phyloP scores from a whole-genome alignment of 2,113 vertebrate genomes.

The Zapornia atra region DNA sequence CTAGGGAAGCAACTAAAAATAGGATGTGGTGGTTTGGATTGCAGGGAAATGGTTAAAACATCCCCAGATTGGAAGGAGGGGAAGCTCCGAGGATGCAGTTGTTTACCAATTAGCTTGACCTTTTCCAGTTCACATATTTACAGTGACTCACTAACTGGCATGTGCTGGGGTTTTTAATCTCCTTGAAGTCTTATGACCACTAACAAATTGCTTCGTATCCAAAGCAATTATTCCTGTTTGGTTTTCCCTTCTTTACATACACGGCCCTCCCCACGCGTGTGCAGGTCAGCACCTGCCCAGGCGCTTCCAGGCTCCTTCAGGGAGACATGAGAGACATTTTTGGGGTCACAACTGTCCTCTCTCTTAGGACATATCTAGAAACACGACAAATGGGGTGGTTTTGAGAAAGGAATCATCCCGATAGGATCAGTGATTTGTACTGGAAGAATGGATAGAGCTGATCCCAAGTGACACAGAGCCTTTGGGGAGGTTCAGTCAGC shows the following conservation, averaged over 20 bases:
- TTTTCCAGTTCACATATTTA: constrained; percentile 68
- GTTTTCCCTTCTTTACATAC: constrained; percentile 17
- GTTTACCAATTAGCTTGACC: constrained; percentile 72
- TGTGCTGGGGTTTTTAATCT: constrained; percentile 71
- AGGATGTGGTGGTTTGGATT: background rate
- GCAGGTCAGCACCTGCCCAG: background rate
- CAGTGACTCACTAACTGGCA: constrained; percentile 69
- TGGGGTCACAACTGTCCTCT: background rate
- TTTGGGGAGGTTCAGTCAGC: background rate
- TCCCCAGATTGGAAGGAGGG: constrained; percentile 19
- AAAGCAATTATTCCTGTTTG: constrained; percentile 45
- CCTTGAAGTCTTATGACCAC: constrained; percentile 69
- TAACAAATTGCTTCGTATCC: constrained; percentile 59
- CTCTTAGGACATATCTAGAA: background rate
- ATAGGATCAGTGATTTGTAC: background rate
- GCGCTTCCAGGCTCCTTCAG: background rate
- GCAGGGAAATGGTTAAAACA: constrained; percentile 61
- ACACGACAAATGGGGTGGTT: background rate
- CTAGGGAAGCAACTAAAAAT: constrained; percentile 52
- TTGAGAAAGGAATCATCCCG: background rate
- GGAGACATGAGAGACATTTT: background rate
- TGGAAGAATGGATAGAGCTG: background rate
- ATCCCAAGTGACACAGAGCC: background rate
- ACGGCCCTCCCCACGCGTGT: background rate
- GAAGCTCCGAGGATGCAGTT: constrained; percentile 45